Evolutionary conservation across 2,113 vertebrate genomes (phyloP).

Genomic region (Osmerus mordax): DNA sequence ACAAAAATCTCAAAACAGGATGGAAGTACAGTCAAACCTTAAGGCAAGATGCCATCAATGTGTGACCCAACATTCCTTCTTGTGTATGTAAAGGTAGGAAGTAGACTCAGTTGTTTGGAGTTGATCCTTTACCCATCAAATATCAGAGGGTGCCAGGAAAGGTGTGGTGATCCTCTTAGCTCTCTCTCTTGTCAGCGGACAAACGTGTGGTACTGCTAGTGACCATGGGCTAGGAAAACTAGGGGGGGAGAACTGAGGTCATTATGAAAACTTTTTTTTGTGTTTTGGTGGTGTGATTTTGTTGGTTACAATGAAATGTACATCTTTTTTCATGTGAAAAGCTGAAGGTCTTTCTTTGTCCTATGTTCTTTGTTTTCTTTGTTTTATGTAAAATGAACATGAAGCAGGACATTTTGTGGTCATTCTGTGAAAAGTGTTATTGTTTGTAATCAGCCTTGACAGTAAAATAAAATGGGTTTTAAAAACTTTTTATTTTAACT

Average conservation of each 20-base stretch:
- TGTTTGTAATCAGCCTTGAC: constrained; percentile 45
- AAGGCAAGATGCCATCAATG: background rate
- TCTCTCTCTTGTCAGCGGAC: too few relatives aligned
- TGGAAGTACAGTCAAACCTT: background rate
- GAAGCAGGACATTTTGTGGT: constrained; percentile 26
- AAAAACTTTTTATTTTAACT: background rate
- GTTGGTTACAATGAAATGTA: constrained; percentile 36
- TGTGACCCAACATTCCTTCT: constrained; percentile 46
- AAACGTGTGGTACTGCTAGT: too few relatives aligned
- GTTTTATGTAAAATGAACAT: constrained; percentile 24
- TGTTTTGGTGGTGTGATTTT: constrained; percentile 49
- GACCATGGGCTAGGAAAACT: too few relatives aligned
- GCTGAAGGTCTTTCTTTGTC: constrained; percentile 31
- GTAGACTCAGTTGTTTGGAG: background rate
- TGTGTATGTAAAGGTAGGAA: background rate
- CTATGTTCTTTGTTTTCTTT: constrained; percentile 13
- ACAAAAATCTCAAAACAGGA: constrained; percentile 37
- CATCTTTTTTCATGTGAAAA: constrained; percentile 38
- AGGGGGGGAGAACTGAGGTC: too few relatives aligned
- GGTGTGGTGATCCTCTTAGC: too few relatives aligned
- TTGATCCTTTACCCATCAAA: too few relatives aligned
- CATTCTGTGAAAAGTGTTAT: constrained; percentile 49
- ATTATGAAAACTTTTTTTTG: too few relatives aligned
- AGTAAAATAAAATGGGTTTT: constrained; percentile 44
- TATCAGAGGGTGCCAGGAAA: too few relatives aligned